Conservation (phyloP, 2,888 invertebrate species). For the Lottia gigantea region DNA sequence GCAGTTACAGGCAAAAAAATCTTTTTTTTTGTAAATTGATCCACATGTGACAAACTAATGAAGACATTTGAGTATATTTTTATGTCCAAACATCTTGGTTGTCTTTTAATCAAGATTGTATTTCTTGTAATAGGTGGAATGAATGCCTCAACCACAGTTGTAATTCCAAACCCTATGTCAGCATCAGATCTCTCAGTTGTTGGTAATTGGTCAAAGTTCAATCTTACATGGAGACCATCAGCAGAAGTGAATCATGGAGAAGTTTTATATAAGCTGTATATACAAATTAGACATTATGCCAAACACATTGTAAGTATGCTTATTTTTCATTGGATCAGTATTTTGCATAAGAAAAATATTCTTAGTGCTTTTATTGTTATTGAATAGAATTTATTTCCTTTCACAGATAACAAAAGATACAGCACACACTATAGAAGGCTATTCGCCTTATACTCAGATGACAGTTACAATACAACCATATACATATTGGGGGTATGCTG, state of each 20-base stretch:
- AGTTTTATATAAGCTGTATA: slow-evolving; percentile 83
- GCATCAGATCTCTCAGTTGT: slow-evolving; percentile 76
- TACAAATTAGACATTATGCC: slow-evolving; percentile 39
- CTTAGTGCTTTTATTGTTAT: too few relatives aligned
- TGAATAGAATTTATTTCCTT: slow-evolving; percentile 25
- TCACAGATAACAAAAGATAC: slow-evolving; percentile 57
- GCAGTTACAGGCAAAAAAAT: too few relatives aligned
- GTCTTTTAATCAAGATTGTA: background rate
- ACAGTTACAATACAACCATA: slow-evolving; percentile 82
- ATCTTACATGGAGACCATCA: slow-evolving; percentile 82
- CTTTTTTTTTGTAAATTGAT: too few relatives aligned
- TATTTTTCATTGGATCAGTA: background rate
- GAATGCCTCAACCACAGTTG: slow-evolving; percentile 35
- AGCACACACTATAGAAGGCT: slow-evolving; percentile 42
- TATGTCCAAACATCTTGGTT: background rate
- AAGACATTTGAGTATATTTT: too few relatives aligned
- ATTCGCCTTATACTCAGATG: slow-evolving; percentile 78
- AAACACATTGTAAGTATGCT: slow-evolving; percentile 27
- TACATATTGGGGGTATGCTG: slow-evolving; percentile 82
- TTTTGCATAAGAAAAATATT: background rate
- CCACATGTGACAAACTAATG: too few relatives aligned
- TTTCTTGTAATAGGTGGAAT: slow-evolving; percentile 37
- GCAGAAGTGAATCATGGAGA: slow-evolving; percentile 81
- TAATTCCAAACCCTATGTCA: slow-evolving; percentile 81
- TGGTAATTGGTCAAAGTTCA: slow-evolving; percentile 85